Evolutionary conservation across 2,797 vertebrate genomes (phyloP).

Genomic region (Gobio occitaniae): DNA sequence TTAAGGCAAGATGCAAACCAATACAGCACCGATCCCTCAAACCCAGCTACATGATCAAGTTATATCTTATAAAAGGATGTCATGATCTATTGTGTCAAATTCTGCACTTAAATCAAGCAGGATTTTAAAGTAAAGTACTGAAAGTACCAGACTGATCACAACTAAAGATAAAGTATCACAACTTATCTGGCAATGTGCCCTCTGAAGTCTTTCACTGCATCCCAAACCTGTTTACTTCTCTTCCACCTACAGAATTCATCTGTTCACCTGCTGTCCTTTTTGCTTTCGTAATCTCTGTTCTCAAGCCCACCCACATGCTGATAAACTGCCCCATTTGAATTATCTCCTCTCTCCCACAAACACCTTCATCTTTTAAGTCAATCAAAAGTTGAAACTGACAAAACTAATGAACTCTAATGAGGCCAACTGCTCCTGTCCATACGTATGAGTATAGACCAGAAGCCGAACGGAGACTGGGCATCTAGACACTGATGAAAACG

Average conservation of each 20-base stretch:
- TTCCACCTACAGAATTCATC: slow-evolving; percentile 4
- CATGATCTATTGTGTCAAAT: too few relatives aligned
- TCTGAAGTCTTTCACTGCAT: not conserved
- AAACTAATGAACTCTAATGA: slow-evolving; percentile 12
- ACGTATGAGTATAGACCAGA: slow-evolving; percentile 6
- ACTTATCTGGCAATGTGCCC: not conserved
- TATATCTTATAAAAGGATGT: too few relatives aligned
- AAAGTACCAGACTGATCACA: too few relatives aligned
- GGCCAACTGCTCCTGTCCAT: not conserved
- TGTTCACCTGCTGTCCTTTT: not conserved
- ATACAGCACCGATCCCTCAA: too few relatives aligned
- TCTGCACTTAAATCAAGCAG: too few relatives aligned
- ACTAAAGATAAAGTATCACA: not conserved
- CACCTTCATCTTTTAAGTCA: slow-evolving; percentile 4
- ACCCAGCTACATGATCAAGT: too few relatives aligned
- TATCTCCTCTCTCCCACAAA: not conserved
- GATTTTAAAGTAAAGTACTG: too few relatives aligned
- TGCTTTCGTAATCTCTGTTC: slow-evolving; percentile 3
- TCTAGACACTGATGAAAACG: not conserved
- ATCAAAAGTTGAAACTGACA: slow-evolving; percentile 12
- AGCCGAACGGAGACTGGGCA: not conserved
- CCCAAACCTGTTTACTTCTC: not conserved
- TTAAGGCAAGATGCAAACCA: too few relatives aligned
- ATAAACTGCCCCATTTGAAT: not conserved
- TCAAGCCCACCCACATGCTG: slow-evolving; percentile 11